Base-by-base conservation (phyloP, 2,797 vertebrate species). In the Mormyrops attenuatus region DNA sequence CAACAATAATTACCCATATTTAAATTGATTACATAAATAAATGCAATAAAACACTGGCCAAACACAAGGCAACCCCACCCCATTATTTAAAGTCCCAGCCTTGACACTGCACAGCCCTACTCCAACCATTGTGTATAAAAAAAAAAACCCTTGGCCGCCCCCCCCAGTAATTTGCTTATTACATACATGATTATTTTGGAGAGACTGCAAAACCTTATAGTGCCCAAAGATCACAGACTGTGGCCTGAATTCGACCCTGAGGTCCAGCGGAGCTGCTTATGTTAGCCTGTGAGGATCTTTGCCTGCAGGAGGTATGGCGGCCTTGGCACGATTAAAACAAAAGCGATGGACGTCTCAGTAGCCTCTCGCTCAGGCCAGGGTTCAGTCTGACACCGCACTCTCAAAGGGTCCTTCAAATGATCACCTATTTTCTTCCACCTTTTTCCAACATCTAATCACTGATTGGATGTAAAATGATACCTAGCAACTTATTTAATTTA, bases 191-290 rank as follows among this genome's bases (percentile, higher is more conserved):
- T 44, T 44, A 80, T 80, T 80, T 80, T 15, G 38, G 41, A 80
- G 6, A 44, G 73, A 41, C 73, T 80, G 34, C 38, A 44, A 44
- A 80, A n/a, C 34, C 73, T 80, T 41, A 44, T 41, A 44, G 38
- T 44, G 38, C 73, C 73, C 73, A 80, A n/a, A 80, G 73, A 80
- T 80, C 73, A 44, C 73, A 80, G 73, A 80, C 73, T 80, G 73
- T 80, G 73, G 73, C 73, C 73, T 44, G 73, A 80, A 80, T 44
- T 41, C 73, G 73, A 80, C 73, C 73, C 73, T 44, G 73, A 44
- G 73, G 73, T 41, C 73, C 73, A 44, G 15, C 73, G 73, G 73
- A 44, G 82, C 82, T 52, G 11, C 47, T 85, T 85, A 50, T 85
- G 82, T 9, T 49, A 47, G 82, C n/a, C 82, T 30, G 82, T 85